Evolutionary conservation across 2,888 invertebrate species (phyloP).

Genomic region (Phaedon cochleariae): DNA sequence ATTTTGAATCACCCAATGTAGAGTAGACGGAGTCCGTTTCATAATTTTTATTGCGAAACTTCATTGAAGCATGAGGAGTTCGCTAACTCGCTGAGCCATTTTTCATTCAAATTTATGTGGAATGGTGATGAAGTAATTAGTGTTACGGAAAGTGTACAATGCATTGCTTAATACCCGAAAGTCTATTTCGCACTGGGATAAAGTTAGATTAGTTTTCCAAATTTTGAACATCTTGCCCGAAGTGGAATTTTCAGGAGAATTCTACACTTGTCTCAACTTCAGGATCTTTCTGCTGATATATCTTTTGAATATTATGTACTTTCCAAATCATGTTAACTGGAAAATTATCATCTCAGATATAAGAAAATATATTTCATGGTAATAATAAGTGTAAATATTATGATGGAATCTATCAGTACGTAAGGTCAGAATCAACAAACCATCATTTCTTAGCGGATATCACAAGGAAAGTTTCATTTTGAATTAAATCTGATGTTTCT

Average conservation of each 20-base stretch:
- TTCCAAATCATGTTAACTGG: too few species aligned
- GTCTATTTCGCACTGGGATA: constrained; percentile 17
- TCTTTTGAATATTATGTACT: not conserved
- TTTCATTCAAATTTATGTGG: constrained; percentile 31
- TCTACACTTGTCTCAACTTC: constrained; percentile 15
- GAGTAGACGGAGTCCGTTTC: not conserved
- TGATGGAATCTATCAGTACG: too few species aligned
- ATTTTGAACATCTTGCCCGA: constrained; percentile 20
- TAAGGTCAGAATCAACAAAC: too few species aligned
- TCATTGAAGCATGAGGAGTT: constrained; percentile 21
- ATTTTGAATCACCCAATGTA: too few species aligned
- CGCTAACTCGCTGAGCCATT: constrained; percentile 17
- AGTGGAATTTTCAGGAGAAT: constrained; percentile 4
- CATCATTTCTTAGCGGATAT: too few species aligned
- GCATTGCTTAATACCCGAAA: constrained; percentile 26
- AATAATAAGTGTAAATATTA: too few species aligned
- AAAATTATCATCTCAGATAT: too few species aligned
- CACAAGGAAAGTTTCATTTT: too few species aligned
- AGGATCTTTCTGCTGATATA: constrained; percentile 8
- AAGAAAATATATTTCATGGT: too few species aligned
- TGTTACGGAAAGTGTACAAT: constrained; percentile 21
- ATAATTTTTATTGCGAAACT: constrained; percentile 10
- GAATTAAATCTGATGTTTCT: too few species aligned
- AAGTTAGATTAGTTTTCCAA: constrained; percentile 30
- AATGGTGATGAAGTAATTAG: constrained; percentile 22